Percentiles rank a stretch among this genome's conserved stretches.
Evolutionary conservation across 30 jellyfish, hydroid and myxozoan genomes (phyloP).

Genomic region (Hydractinia echinata): DNA sequence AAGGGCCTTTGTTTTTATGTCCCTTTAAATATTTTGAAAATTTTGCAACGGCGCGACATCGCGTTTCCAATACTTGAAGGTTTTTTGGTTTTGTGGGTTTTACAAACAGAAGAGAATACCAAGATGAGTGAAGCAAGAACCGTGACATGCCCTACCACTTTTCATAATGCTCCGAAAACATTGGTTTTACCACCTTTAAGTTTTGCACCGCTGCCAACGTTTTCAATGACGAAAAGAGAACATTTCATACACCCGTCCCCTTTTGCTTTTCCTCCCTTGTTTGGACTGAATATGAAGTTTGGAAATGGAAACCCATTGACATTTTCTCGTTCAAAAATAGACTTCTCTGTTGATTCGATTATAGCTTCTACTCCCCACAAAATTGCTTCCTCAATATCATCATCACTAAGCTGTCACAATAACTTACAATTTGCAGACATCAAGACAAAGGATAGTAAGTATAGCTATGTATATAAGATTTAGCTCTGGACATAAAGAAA

Average conservation of each 20-base stretch:
- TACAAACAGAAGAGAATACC: too few relatives aligned
- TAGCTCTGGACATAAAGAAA: too few relatives aligned
- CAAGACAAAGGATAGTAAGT: too few relatives aligned
- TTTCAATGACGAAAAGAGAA: background rate
- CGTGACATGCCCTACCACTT: background rate
- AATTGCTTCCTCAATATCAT: too few relatives aligned
- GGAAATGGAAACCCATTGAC: background rate
- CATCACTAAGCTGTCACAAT: too few relatives aligned
- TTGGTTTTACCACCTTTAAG: slow-evolving; percentile 5
- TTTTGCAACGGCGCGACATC: too few relatives aligned
- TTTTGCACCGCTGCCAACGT: background rate
- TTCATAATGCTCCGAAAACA: background rate
- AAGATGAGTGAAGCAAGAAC: background rate
- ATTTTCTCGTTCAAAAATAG: background rate
- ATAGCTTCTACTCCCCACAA: background rate
- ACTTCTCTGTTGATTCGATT: slow-evolving; percentile 5
- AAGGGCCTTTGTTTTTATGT: slow-evolving; percentile 15
- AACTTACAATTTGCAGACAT: too few relatives aligned
- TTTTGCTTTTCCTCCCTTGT: background rate
- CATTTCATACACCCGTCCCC: background rate
- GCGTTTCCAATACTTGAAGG: too few relatives aligned
- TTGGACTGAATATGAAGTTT: background rate
- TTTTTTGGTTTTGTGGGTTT: too few relatives aligned
- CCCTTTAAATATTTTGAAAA: slow-evolving; percentile 7
- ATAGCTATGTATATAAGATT: too few relatives aligned